Evolutionary conservation across 92 coral and sea anemone genomes (phyloP).

Genomic region (Scolanthus callimorphus): DNA sequence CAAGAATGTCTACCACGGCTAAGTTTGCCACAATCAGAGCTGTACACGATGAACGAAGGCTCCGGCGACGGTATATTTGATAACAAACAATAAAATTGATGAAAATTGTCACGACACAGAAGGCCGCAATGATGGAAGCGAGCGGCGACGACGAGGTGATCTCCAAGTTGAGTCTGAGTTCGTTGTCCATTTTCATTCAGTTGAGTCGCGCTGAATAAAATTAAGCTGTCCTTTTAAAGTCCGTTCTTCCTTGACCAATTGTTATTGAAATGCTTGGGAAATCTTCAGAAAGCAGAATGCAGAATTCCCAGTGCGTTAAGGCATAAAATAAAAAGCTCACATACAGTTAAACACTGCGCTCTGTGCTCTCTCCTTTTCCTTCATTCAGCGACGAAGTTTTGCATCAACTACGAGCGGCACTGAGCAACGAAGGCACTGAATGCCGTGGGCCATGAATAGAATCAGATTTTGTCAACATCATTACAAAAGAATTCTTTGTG

Average conservation of each 20-base stretch:
- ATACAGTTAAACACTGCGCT: no score
- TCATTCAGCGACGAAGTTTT: no score
- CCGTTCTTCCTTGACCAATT: background rate
- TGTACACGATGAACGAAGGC: constrained; percentile 85
- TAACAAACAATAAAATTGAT: constrained; percentile 83
- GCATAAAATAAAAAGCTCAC: no score
- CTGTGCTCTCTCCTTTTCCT: no score
- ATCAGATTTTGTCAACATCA: constrained; percentile 49
- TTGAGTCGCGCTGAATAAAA: background rate
- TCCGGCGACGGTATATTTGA: constrained; percentile 83
- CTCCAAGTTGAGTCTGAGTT: constrained; percentile 49
- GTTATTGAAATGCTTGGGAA: background rate
- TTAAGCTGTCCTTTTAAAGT: constrained; percentile 4
- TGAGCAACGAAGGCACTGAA: no score
- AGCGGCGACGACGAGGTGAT: constrained; percentile 80
- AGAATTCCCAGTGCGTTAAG: background rate
- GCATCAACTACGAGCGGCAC: no score
- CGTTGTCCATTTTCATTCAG: background rate
- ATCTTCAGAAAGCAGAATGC: constrained; percentile 6
- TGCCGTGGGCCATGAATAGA: constrained; percentile 15
- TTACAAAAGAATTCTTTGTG: constrained; percentile 81
- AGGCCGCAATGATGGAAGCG: constrained; percentile 65
- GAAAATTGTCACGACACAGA: constrained; percentile 82
- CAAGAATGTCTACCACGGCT: constrained; percentile 92
- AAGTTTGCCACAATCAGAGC: constrained; percentile 95